Conservation (phyloP, 1,140 invertebrate species). For the Dinothrombium tinctorium region DNA sequence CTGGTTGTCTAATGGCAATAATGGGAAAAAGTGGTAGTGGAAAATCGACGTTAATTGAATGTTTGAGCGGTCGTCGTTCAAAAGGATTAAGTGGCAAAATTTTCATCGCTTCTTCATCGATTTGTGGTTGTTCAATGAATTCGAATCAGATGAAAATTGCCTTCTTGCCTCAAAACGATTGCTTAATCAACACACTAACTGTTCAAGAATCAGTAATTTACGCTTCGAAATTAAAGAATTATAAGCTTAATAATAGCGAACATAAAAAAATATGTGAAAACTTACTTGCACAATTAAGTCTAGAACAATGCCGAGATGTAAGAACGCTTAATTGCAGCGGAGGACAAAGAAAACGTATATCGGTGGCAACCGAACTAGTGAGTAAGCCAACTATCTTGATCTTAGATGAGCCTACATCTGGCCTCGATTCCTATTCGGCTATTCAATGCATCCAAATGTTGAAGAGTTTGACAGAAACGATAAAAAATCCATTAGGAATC, state of each 20-base stretch:
- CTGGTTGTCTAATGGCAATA: constrained; percentile 26
- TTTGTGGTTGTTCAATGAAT: background rate
- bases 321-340: constrained; percentile 59
- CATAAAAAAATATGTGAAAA: no score
- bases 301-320: constrained; percentile 28
- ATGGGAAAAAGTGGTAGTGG: constrained; percentile 37
- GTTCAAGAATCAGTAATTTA: constrained; percentile 69
- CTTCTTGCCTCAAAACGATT: constrained; percentile 5
- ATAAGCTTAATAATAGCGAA: no score
- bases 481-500: constrained; percentile 29
- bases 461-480: constrained; percentile 55
- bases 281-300: no score
- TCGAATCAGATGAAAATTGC: constrained; percentile 6
- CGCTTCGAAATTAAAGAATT: constrained; percentile 57
- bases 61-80: constrained; percentile 16
- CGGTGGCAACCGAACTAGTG: constrained; percentile 75
- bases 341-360: constrained; percentile 69
- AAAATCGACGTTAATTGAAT: constrained; percentile 25
- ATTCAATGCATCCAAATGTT: constrained; percentile 50
- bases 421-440: constrained; percentile 19
- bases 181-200: constrained; percentile 28
- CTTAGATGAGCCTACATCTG: constrained; percentile 79
- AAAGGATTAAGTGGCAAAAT: constrained; percentile 6
- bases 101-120: background rate
- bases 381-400: constrained; percentile 92